These are phyloP conservation scores for Apodemia zela DNA, from an alignment of 2,888 invertebrate genomes.

Conservation along the genomic window DNA sequence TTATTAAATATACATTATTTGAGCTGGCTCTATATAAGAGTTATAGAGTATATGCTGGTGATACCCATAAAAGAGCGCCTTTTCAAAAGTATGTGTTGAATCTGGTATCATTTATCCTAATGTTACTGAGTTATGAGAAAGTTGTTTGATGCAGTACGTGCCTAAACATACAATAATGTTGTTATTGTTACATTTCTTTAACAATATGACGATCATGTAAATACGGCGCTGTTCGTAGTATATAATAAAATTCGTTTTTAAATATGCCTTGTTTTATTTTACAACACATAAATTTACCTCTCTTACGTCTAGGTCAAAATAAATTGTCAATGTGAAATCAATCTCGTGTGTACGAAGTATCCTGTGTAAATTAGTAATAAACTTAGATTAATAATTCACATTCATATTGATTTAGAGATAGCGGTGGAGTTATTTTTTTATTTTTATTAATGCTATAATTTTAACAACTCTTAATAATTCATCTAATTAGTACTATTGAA, in stretches of 20 bases:
- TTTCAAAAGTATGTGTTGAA: conserved; percentile 24
- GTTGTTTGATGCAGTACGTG: conserved; percentile 68
- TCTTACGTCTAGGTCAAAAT: background rate
- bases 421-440: too few relatives aligned
- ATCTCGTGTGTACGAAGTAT: too few relatives aligned
- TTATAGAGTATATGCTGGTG: background rate
- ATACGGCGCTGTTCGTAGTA: conserved; percentile 80
- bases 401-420: too few relatives aligned
- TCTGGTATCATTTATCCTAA: conserved; percentile 29
- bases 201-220: conserved; percentile 78
- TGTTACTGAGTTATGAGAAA: conserved; percentile 37
- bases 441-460: too few relatives aligned
- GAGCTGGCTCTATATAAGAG: background rate
- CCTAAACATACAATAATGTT: conserved; percentile 72
- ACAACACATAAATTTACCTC: background rate
- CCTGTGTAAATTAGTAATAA: too few relatives aligned
- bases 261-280: conserved; percentile 55
- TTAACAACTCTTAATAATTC: too few relatives aligned
- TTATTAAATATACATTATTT: background rate
- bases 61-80: conserved; percentile 14
- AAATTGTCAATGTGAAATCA: too few relatives aligned
- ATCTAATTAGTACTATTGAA: too few relatives aligned
- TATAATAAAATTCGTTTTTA: conserved; percentile 75
- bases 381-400: too few relatives aligned
- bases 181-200: conserved; percentile 79